phyloP scores from a whole-genome alignment of 2,797 vertebrate species.

The Pipistrellus pygmaeus region DNA sequence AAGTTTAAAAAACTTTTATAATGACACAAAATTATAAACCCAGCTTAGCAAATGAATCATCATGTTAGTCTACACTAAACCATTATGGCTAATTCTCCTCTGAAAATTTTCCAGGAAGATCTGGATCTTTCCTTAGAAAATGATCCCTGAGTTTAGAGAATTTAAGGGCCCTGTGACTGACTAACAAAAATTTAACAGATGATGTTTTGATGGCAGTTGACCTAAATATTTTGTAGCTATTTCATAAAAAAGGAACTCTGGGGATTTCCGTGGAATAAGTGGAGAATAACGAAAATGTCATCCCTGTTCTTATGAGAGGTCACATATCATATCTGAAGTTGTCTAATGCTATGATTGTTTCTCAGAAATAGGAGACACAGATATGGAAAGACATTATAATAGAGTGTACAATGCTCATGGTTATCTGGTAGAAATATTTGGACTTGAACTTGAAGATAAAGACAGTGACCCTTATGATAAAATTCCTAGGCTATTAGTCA shows the following conservation, averaged over 20 bases:
- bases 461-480: not conserved
- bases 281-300: constrained; percentile 36
- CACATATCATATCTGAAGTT: constrained; percentile 52
- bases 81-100: not conserved
- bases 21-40: constrained; percentile 24
- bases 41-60: constrained; percentile 53
- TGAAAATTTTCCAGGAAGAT: constrained; percentile 47
- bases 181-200: constrained; percentile 41
- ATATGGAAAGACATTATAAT: constrained; percentile 6
- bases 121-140: not conserved
- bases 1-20: constrained; percentile 50
- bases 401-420: not conserved
- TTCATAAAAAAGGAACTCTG: constrained; percentile 69
- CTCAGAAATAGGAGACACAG: constrained; percentile 53
- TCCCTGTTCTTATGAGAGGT: not conserved
- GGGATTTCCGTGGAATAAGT: constrained; percentile 31
- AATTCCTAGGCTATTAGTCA: constrained; percentile 30
- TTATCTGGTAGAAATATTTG: constrained; percentile 46
- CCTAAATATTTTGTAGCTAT: constrained; percentile 74
- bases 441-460: constrained; percentile 65
- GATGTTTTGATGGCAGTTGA: constrained; percentile 48
- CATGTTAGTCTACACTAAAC: not conserved
- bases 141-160: constrained; percentile 32
- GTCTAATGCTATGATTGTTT: constrained; percentile 64
- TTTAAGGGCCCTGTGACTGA: not conserved